A percentile compares a stretch with the other conserved stretches of the same genome.
Evolutionary conservation across 2,888 invertebrate genomes (phyloP).

Genomic region (Dasypolia templi): DNA sequence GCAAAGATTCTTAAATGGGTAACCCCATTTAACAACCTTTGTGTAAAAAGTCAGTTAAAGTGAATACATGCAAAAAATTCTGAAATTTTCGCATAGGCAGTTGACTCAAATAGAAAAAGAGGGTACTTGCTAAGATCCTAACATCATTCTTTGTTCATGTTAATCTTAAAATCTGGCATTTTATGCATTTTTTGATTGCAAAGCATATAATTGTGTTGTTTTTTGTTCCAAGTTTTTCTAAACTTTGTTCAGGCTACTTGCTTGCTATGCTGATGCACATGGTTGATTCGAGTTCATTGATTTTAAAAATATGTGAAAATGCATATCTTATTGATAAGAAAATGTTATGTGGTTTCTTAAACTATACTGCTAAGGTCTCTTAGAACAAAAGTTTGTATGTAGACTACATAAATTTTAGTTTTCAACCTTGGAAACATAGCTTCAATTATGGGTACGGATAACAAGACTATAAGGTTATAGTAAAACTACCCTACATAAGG

Average conservation of each 20-base stretch:
- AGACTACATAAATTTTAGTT: not conserved
- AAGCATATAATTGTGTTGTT: too few species aligned
- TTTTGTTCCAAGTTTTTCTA: not conserved
- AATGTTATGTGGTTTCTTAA: conserved; percentile 12
- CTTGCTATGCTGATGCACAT: not conserved
- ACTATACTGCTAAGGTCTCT: conserved; percentile 6
- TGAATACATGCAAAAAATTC: not conserved
- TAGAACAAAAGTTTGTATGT: not conserved
- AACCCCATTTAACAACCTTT: too few species aligned
- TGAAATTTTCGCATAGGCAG: not conserved
- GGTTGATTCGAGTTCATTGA: not conserved
- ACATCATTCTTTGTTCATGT: not conserved
- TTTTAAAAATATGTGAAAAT: conserved; percentile 5
- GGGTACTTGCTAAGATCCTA: not conserved
- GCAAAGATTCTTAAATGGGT: not conserved
- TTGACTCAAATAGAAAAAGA: not conserved
- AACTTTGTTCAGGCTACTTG: not conserved
- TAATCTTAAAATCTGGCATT: not conserved
- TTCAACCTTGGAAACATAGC: not conserved
- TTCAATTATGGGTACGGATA: not conserved
- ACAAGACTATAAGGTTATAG: not conserved
- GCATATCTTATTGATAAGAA: conserved; percentile 21
- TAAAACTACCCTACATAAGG: not conserved
- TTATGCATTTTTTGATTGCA: not conserved
- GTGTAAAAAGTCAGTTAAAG: not conserved